Evolutionary conservation across 2,113 vertebrate species (phyloP), one percentile per base, ranked within the genome.

Genomic region (Oxyruncus cristatus): DNA sequence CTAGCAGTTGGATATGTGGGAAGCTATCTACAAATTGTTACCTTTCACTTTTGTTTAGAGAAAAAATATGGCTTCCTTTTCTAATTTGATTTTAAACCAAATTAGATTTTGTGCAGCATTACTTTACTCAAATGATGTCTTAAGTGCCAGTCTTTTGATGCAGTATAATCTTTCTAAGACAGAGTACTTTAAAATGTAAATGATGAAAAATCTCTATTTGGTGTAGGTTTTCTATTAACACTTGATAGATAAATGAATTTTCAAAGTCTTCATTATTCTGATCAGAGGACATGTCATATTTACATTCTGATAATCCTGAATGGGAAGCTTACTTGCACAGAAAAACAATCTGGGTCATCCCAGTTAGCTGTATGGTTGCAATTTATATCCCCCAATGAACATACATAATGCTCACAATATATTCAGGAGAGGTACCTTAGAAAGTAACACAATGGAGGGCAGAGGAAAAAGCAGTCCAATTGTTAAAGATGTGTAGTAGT

Each of bases 121-220:
- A 41, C 44, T 42, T 73, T 59, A 67, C 39, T 63, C 42, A 93
- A 80, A 92, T 42, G 22, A 88, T n/a, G 8, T 63, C 68, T 94
- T 93, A 93, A 95, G 52, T 93, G 24, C 52, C 94, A 86, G 63
- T 63, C 63, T 85, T 97, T 81, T 92, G 56, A 95, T 92, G 67
- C 30, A 76, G 44, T 67, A 32, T 83, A 95, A 93, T 92, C 28
- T 91, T 76, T 61, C 50, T 27, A 71, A 73, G 72, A 83, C 33
- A 35, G 24, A 92, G 59, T 75, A 81, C 87, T 94, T 95, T 86
- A 94, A 94, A 91, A 93, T 85, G 92, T 37, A 97, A 96, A 94
- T 73, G 1, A 65, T 56, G 44, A 91, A 93, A 92, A 91, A 87
- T 61, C 9, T 26, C 39, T 65, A 35, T 62, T n/a, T 89, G 32